These are phyloP conservation scores for Bryconaethiops microstoma DNA, from an alignment of 2,797 vertebrate genomes.

Conservation along the genomic window DNA sequence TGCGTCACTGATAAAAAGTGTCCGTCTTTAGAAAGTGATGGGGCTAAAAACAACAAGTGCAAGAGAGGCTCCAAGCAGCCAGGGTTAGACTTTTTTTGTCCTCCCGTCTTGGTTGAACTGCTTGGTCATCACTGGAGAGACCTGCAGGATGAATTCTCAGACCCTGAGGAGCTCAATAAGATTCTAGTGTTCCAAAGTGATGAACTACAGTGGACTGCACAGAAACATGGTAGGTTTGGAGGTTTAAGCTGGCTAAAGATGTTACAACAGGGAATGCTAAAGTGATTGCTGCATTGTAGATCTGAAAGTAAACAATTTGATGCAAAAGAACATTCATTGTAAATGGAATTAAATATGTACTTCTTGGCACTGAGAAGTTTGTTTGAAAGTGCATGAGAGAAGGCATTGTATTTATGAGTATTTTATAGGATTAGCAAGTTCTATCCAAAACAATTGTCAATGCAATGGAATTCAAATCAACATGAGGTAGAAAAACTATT, in stretches of 20 bases:
- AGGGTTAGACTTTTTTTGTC: conserved; percentile 59
- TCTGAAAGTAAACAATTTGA: not conserved
- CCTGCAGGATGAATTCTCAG: conserved; percentile 56
- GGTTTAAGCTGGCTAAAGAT: not conserved
- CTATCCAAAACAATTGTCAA: too few relatives aligned
- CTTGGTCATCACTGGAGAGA: conserved; percentile 59
- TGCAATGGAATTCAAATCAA: not conserved
- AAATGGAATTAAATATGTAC: too few relatives aligned
- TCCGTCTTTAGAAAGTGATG: conserved; percentile 19
- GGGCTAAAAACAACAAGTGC: not conserved
- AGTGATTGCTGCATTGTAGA: not conserved
- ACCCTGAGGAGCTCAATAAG: conserved; percentile 60
- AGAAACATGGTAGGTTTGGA: conserved; percentile 54
- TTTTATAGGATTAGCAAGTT: too few relatives aligned
- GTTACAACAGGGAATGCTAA: not conserved
- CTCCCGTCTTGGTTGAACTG: conserved; percentile 53
- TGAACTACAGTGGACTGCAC: conserved; percentile 66
- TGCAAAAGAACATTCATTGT: too few relatives aligned
- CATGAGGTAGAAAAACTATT: too few relatives aligned
- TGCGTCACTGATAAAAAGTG: conserved; percentile 25
- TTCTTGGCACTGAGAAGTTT: too few relatives aligned
- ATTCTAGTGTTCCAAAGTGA: conserved; percentile 63
- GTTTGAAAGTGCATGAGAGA: too few relatives aligned
- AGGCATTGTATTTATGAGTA: too few relatives aligned
- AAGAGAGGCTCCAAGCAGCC: conserved; percentile 45